A percentile compares a stretch with the other conserved stretches of the same genome.
Evolutionary conservation across 2,113 vertebrate species (phyloP).

Genomic region (Notechis scutatus): DNA sequence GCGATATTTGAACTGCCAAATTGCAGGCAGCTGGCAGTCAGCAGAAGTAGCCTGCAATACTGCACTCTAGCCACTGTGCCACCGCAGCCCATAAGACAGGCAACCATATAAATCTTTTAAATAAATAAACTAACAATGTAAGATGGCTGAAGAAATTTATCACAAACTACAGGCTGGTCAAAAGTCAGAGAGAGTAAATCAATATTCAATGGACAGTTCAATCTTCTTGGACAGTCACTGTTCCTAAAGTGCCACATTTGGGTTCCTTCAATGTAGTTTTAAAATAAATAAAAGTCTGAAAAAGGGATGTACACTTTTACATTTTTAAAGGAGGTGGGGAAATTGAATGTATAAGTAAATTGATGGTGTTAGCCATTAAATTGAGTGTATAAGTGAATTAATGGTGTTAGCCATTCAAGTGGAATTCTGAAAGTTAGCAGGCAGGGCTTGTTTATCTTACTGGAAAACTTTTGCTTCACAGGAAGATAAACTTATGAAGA

Average conservation of each 20-base stretch:
- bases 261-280: neutral
- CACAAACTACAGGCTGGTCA: neutral
- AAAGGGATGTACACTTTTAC: neutral
- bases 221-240: too few species aligned
- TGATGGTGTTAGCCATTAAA: constrained; percentile 33
- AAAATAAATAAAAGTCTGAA: neutral
- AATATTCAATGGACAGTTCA: neutral
- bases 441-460: constrained; percentile 18
- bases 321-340: neutral
- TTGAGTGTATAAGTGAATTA: constrained; percentile 34
- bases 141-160: neutral
- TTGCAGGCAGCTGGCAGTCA: too few species aligned
- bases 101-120: neutral
- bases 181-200: neutral
- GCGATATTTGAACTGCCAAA: too few species aligned
- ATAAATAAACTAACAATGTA: neutral
- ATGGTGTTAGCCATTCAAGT: constrained; percentile 27
- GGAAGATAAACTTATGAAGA: constrained; percentile 34
- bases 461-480: constrained; percentile 12
- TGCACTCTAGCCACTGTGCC: too few species aligned
- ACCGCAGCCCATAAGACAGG: neutral
- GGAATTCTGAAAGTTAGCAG: constrained; percentile 19
- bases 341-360: constrained; percentile 37
- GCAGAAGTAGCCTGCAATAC: too few species aligned
- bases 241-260: neutral